These are phyloP conservation scores for Yponomeuta cagnagella DNA, from an alignment of 2,888 invertebrate species.

Conservation along the genomic window DNA sequence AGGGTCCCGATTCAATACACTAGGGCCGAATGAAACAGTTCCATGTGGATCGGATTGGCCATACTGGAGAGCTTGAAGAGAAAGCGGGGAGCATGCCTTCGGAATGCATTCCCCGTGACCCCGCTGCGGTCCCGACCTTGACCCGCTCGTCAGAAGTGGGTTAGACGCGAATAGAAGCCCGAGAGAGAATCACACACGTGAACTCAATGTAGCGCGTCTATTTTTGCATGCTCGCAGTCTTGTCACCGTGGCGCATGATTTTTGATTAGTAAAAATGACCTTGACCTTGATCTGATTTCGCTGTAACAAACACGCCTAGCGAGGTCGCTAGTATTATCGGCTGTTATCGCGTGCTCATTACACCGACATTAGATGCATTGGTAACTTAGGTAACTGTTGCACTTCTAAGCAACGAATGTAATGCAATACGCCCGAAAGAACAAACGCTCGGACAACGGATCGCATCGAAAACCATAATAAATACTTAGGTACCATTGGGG, in stretches of 20 bases:
- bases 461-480: too few relatives aligned
- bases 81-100: background rate
- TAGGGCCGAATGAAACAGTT: background rate
- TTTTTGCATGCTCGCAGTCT: slow-evolving; percentile 40
- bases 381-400: background rate
- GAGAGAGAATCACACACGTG: slow-evolving; percentile 48
- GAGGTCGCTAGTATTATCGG: slow-evolving; percentile 73
- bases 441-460: background rate
- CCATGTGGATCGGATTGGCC: background rate
- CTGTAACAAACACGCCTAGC: slow-evolving; percentile 55
- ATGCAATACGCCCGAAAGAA: slow-evolving; percentile 3
- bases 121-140: slow-evolving; percentile 59
- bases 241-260: slow-evolving; percentile 61
- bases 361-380: slow-evolving; percentile 41
- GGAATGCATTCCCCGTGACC: slow-evolving; percentile 33
- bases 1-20: slow-evolving; percentile 6
- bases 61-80: background rate
- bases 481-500: background rate
- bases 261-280: slow-evolving; percentile 73
- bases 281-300: slow-evolving; percentile 74
- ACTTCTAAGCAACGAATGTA: background rate
- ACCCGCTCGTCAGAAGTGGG: slow-evolving; percentile 62
- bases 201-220: slow-evolving; percentile 31
- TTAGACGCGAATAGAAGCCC: slow-evolving; percentile 60
- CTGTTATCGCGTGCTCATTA: slow-evolving; percentile 59